Conservation (phyloP, 1,140 invertebrate species). For the Macrocentrus cingulum region DNA sequence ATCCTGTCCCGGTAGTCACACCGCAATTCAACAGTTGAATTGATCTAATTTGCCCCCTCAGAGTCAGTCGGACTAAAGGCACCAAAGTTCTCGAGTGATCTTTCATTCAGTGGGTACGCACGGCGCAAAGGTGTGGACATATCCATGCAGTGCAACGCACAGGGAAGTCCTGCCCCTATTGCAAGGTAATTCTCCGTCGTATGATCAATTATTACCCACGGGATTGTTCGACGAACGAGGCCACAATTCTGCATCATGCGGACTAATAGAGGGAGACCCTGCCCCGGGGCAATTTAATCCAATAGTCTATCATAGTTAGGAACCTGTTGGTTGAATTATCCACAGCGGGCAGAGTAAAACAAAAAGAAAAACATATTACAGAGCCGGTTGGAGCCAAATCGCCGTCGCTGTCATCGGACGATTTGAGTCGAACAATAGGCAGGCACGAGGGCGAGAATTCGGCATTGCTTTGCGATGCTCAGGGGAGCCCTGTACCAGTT, state of each 20-base stretch:
- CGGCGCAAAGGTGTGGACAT: conserved; percentile 28
- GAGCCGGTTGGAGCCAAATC: conserved; percentile 76
- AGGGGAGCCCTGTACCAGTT: conserved; percentile 71
- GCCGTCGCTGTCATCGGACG: conserved; percentile 74
- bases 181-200: conserved; percentile 15
- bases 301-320: background rate
- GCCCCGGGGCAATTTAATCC: background rate
- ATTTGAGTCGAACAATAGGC: conserved; percentile 64
- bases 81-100: conserved; percentile 57
- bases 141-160: conserved; percentile 30
- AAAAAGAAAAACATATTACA: conserved; percentile 51
- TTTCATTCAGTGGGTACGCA: conserved; percentile 28
- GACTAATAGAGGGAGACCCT: conserved; percentile 2
- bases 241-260: background rate
- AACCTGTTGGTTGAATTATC: background rate
- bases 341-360: conserved; percentile 41
- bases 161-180: conserved; percentile 28
- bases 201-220: conserved; percentile 2
- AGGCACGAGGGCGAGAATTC: conserved; percentile 60
- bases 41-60: too few species aligned
- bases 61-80: conserved; percentile 63
- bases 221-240: conserved; percentile 1
- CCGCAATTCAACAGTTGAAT: too few species aligned
- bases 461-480: conserved; percentile 52
- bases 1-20: too few species aligned